Percentiles rank a stretch among this genome's conserved stretches.
Conservation (phyloP, 1,140 invertebrate species). For the Drosophila aff. region DNA sequence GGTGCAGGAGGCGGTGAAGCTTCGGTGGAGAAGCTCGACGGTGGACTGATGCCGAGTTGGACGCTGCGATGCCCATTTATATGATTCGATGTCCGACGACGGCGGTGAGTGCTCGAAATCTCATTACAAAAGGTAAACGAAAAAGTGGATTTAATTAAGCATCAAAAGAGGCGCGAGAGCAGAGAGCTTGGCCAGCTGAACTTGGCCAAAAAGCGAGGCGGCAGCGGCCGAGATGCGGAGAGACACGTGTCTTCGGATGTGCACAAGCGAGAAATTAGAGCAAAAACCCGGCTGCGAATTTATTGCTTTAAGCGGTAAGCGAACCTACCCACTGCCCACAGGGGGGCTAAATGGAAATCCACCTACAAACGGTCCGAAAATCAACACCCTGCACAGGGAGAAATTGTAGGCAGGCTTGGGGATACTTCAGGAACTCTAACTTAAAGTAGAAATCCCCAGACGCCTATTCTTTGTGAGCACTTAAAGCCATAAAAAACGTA, state of each 20-base stretch:
- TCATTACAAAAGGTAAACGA: constrained; percentile 79
- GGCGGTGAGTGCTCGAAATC: constrained; percentile 64
- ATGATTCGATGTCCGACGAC: constrained; percentile 66
- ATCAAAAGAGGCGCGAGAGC: constrained; percentile 64
- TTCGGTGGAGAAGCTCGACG: constrained; percentile 66
- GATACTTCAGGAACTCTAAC: neutral
- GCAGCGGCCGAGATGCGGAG: constrained; percentile 25
- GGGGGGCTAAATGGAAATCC: constrained; percentile 25
- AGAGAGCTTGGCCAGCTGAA: constrained; percentile 20
- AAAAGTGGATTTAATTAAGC: constrained; percentile 79
- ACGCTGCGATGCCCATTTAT: constrained; percentile 58
- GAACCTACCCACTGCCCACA: neutral
- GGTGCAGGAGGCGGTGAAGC: constrained; percentile 20
- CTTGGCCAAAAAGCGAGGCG: constrained; percentile 26
- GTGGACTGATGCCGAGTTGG: constrained; percentile 65
- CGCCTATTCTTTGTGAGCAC: too few relatives aligned
- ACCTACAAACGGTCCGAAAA: constrained; percentile 8
- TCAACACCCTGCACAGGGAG: constrained; percentile 15
- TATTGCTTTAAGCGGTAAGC: constrained; percentile 43
- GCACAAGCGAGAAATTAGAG: constrained; percentile 63
- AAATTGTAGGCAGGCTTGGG: neutral
- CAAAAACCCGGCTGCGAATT: constrained; percentile 49
- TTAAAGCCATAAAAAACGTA: too few relatives aligned
- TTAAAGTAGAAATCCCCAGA: neutral
- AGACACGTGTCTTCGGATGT: constrained; percentile 58